These are phyloP conservation scores for Plotosus lineatus DNA, from an alignment of 2,113 vertebrate genomes.

Conservation along the genomic window DNA sequence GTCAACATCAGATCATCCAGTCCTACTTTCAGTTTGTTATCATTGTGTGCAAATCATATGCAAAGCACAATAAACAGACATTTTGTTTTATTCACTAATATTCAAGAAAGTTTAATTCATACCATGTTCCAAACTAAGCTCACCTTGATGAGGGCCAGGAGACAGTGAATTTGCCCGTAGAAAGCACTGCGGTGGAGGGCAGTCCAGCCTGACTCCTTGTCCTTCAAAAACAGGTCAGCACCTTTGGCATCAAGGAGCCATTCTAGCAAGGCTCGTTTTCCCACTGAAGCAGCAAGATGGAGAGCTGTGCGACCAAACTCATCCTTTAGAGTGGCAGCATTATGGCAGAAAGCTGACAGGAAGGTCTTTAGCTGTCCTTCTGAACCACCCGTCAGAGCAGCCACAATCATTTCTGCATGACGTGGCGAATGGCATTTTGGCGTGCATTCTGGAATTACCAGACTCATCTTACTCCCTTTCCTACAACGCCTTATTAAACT, in stretches of 20 bases:
- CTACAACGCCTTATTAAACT: constrained; percentile 10
- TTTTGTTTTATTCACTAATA: not conserved
- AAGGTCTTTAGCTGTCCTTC: constrained; percentile 87
- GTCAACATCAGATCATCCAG: not conserved
- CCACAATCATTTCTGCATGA: constrained; percentile 87
- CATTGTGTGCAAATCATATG: not conserved
- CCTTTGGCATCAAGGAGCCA: constrained; percentile 88
- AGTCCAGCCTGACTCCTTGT: constrained; percentile 95
- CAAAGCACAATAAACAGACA: not conserved
- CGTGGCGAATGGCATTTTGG: constrained; percentile 86
- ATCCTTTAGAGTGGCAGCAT: constrained; percentile 84
- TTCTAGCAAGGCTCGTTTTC: constrained; percentile 84
- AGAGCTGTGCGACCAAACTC: constrained; percentile 86
- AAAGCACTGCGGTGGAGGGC: constrained; percentile 93
- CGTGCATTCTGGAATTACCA: constrained; percentile 82
- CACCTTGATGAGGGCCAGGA: constrained; percentile 88
- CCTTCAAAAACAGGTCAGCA: constrained; percentile 83
- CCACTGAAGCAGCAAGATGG: constrained; percentile 88
- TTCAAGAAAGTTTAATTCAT: not conserved
- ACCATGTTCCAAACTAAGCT: not conserved
- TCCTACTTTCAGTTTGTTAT: not conserved
- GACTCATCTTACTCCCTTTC: constrained; percentile 75
- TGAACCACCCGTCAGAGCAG: constrained; percentile 85
- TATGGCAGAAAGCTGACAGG: constrained; percentile 86
- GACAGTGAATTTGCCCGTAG: constrained; percentile 95